Base-by-base conservation (phyloP, 1,140 invertebrate species). In the Triops longicaudatus region DNA sequence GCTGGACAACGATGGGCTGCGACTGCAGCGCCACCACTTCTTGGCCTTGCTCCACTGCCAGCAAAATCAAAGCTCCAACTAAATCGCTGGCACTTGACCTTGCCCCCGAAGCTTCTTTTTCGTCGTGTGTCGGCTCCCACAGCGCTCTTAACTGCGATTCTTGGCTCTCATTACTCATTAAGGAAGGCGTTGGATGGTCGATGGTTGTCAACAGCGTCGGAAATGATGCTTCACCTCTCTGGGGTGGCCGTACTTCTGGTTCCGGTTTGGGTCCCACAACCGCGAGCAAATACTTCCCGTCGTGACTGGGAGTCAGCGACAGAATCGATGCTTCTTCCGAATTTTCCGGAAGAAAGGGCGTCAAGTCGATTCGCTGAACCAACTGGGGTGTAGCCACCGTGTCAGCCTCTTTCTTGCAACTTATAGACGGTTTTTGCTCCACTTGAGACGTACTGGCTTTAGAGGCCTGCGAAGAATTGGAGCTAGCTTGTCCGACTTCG, bases 151-250 rank as follows among this genome's bases (percentile, higher is more conserved):
- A 22, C 14, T 63, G 50, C 50, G 50, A 17, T 63, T 63, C 50
- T 63, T 63, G 50, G 50, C 50, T 63, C 50, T 63, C 50, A 22
- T 63, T 22, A 14, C 50, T 63, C 50, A 63, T 63, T 63, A 63
- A 63, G 17, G 50, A 63, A 17, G 50, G 50, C 50, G 50, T 63
- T 63, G 50, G 14, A 10, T 63, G 17, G 50, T 63, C 22, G 50
- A 63, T 10, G 50, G 14, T 6, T 63, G 50, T n/a, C 50, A 63
- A 63, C 22, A 63, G 14, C 14, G 50, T 63, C n/a, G 50, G 50
- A 63, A 63, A 63, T 22, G 50, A 63, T 6, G 50, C 50, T 63
- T 63, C 50, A 22, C 6, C 17, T 63, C 17, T 63, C 50, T 10
- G 50, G 31, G 31, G 31, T 2, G 14, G 14, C 17, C 10, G 10